Evolutionary conservation across 2,113 vertebrate species (phyloP).

Genomic region (Mesocricetus auratus): DNA sequence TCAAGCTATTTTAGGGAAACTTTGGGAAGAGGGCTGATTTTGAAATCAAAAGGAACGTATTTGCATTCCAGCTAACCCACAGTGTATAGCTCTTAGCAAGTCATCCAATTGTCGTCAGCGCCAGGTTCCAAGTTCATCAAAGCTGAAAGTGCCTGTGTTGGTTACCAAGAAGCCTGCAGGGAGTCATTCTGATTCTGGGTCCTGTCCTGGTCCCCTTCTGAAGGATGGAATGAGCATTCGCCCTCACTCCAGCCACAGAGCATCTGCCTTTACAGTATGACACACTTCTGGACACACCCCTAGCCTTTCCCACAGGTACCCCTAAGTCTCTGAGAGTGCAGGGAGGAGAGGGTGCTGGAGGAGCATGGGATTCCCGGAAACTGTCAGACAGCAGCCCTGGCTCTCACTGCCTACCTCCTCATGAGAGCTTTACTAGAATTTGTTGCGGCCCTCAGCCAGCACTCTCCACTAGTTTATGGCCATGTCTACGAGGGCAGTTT

Average conservation of each 20-base stretch:
- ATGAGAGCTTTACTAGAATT: background rate
- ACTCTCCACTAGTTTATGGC: background rate
- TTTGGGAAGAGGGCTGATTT: background rate
- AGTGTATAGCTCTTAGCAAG: background rate
- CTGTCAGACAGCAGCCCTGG: background rate
- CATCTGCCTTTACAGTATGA: background rate
- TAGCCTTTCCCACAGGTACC: background rate
- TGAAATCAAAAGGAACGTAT: background rate
- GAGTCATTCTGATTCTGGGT: background rate
- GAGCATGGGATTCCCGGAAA: background rate
- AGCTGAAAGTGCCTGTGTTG: background rate
- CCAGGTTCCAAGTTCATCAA: background rate
- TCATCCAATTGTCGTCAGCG: background rate
- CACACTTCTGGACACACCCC: background rate
- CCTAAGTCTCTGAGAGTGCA: background rate
- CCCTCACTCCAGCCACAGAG: background rate
- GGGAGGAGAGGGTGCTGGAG: background rate
- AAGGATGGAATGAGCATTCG: no score
- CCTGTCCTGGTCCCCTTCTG: background rate
- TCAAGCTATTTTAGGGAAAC: background rate
- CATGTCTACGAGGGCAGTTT: background rate
- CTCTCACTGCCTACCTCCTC: background rate
- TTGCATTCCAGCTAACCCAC: background rate
- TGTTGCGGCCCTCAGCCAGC: rapidly evolving
- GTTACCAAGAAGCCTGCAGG: background rate